Conservation (phyloP, 2,888 invertebrate species). For the Cantharis rufa region DNA sequence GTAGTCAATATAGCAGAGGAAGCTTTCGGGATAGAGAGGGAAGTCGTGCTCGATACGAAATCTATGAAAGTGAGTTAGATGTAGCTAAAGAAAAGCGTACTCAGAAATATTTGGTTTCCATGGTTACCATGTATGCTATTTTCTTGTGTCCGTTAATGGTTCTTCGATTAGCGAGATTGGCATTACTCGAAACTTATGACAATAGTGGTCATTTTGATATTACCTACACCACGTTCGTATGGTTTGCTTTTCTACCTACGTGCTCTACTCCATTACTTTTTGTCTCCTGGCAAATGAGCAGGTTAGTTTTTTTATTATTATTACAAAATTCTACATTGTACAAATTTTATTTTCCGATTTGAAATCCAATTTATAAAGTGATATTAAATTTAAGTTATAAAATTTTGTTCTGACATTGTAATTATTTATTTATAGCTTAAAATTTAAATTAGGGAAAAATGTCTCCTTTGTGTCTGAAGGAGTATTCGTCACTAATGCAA, state of each 20-base stretch:
- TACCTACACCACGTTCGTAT: conserved; percentile 69
- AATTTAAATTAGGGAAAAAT: background rate
- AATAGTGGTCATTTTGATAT: conserved; percentile 71
- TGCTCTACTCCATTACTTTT: conserved; percentile 69
- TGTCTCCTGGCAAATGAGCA: conserved; percentile 66
- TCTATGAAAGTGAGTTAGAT: conserved; percentile 62
- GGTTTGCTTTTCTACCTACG: conserved; percentile 71
- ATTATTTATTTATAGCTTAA: background rate
- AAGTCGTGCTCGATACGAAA: conserved; percentile 54
- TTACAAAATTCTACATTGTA: background rate
- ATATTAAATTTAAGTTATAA: background rate
- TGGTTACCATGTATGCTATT: conserved; percentile 68
- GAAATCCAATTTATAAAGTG: background rate
- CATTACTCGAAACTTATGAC: conserved; percentile 70
- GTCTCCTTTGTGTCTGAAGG: background rate
- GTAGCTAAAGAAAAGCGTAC: conserved; percentile 66
- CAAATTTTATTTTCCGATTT: background rate
- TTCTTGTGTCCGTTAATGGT: conserved; percentile 71
- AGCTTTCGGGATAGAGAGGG: conserved; percentile 43
- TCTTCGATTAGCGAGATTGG: conserved; percentile 63
- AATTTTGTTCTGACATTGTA: background rate
- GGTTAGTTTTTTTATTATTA: conserved; percentile 52
- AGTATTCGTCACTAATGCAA: background rate
- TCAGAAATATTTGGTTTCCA: conserved; percentile 68
- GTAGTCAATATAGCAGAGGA: conserved; percentile 46